Base-by-base conservation (phyloP, 1,140 invertebrate species). In the Potamilus streckersoni region DNA sequence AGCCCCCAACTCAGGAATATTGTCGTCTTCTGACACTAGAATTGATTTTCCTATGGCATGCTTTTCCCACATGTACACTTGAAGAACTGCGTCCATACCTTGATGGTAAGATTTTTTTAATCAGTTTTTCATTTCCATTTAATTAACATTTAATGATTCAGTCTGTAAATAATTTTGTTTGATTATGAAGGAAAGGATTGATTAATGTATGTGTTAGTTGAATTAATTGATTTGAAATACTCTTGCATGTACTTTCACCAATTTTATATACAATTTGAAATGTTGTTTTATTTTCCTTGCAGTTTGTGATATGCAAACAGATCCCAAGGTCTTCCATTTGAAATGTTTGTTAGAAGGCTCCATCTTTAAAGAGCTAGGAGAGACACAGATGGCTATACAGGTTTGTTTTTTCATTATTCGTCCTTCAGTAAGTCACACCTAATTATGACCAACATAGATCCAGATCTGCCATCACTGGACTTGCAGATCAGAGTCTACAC, bases 1-100 rank as follows among this genome's bases (percentile, higher is more conserved):
- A 68, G 23, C 69, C 80, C 14, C 84, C 84, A 2, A 86, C 82
- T 65, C 79, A 83, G 31, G 82, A 91, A 58, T 92, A 91, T 82
- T 93, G 92, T 86, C 91, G 91, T 75, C 85, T 94, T 58, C 89
- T 94, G 17, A 90, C 92, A 56, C 93, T 93, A 82, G 94, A 95
- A 86, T 89, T 94, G 80, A 88, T 95, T 8, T 94, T 94, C 79
- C 87, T 95, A 38, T 95, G 94, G 94, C 94, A 94, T 83, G 92
- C 93, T 6, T 87, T 95, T 79, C 92, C 93, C 3, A 93, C 92
- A 27, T 93, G 93, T 85, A 91, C 88, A 6, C 61, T 71, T 1
- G 88, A 91, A 55, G 89, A 92, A 68, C 81, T 93, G 5, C 72
- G 71, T 57, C 84, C 83, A 5, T 81, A 80, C 20, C 72, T 84